Evolutionary conservation across 1,140 invertebrate species (phyloP), one percentile per base, ranked within the genome.

Genomic region (Aphelinus certus): DNA sequence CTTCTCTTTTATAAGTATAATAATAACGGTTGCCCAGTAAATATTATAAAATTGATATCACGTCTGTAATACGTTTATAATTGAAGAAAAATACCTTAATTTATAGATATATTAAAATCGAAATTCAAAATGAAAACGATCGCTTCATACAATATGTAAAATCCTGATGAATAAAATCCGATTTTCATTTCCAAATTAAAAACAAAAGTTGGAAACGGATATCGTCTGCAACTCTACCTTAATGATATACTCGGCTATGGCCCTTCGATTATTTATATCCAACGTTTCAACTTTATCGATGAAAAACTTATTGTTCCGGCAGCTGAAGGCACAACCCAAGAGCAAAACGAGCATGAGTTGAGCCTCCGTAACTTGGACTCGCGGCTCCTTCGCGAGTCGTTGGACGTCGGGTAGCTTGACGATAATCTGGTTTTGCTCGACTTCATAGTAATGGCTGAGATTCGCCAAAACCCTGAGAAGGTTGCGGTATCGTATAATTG

Each of bases 241-340:
- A 26, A 60, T 66, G 1, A 80, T 80, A 10, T 56, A 58, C 3
- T 76, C 72, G 48, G 75, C 75, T 0, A 81, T 76, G 0, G 76
- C 73, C 0, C 2, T 3, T n/a, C 80, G 78, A 3, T 65, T 77
- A 0, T 4, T 7, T 0, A 47, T 49, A 4, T 69, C 46, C 2
- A 69, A 10, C 1, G 49, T 7, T 0, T 10, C 75, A 1, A 81
- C 79, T 7, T 73, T 65, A 0, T 9, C 26, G 6, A 81, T 78
- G n/a, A 81, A 81, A 0, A 62, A 7, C 6, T 77, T 61, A 0
- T 79, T 78, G 1, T 75, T 65, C 0, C 71, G 7, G 7, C 79
- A 77, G 1, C 72, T 71, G 0, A 80, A 70, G 0, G 80, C 80
- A n/a, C 78, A 80, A 0, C 80, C 80, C 6, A 81, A 45, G 0